Base-by-base conservation (phyloP, 1,140 invertebrate genomes). In the Ceratitis capitata region DNA sequence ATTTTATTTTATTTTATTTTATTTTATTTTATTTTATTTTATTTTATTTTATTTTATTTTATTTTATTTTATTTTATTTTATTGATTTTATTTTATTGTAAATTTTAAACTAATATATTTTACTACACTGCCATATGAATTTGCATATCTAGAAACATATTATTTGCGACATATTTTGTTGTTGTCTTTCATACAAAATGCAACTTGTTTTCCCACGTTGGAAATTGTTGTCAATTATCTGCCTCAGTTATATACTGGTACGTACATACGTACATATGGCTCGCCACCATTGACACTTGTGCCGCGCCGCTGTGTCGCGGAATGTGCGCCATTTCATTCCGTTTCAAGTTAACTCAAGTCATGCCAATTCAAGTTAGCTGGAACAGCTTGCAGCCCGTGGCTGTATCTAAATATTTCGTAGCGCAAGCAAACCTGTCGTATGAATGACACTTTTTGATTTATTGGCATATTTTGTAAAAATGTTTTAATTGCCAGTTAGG, bases 381-480 rank as follows among this genome's bases (percentile, higher is more conserved):
- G n/a, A n/a, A n/a, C 45, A 78, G 69, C 69, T 39, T 78, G 45
- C 39, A 78, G 69, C 69, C 69, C 45, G 69, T 78, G 69, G 69
- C 39, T 6, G 23, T 78, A 26, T 9, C 3, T 64, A 5, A n/a
- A n/a, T n/a, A n/a, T n/a, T n/a, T n/a, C n/a, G n/a, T n/a, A 26
- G 69, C 39, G 1, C 26, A 23, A 12, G 69, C 69, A 78, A 78
- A 78, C 69, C 69, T 78, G 69, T 47, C 69, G 39, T 10, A 10
- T 23, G 39, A 23, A 42, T 78, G 69, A 78, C 69, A 78, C 45
- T n/a, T 78, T 78, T 78, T 78, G 69, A 78, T 78, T 78, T 78
- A 78, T 78, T 78, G 69, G 69, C 69, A 78, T 78, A 45, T 78
- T 78, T 78, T 12, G 69, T n/a, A 78, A 78, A 78, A 78, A 78